phyloP scores from a whole-genome alignment of 2,888 invertebrate genomes.

The Ormyrus pomaceus region DNA sequence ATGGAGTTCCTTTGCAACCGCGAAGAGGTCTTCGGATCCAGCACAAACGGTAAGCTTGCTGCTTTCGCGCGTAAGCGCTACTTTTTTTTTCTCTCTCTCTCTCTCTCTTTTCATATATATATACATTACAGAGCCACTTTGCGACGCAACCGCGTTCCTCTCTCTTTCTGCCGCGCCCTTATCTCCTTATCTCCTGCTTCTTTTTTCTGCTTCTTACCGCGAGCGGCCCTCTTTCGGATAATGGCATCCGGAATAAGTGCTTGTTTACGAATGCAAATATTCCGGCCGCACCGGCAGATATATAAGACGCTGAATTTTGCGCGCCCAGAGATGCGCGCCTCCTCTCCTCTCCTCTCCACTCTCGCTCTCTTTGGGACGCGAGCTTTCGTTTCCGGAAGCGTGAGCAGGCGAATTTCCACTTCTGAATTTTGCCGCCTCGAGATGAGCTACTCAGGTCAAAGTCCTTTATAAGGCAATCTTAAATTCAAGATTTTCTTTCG shows the following conservation, averaged over 20 bases:
- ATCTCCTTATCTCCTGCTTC: slow-evolving; percentile 6
- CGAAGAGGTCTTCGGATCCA: slow-evolving; percentile 74
- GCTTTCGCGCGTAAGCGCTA: slow-evolving; percentile 4
- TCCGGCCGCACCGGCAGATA: background rate
- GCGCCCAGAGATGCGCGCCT: background rate
- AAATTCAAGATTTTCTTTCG: too few species aligned
- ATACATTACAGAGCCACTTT: background rate
- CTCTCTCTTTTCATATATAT: too few species aligned
- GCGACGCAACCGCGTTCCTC: background rate
- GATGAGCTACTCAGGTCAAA: too few species aligned
- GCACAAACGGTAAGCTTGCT: slow-evolving; percentile 71
- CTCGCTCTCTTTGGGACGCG: background rate
- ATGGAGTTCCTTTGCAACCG: slow-evolving; percentile 72
- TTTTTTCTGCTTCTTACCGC: background rate
- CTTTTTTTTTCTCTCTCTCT: background rate
- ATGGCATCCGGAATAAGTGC: slow-evolving; percentile 50
- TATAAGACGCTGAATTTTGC: slow-evolving; percentile 16
- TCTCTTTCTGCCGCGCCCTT: background rate
- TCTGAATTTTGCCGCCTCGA: background rate
- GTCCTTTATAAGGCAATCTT: too few species aligned
- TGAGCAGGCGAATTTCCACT: slow-evolving; percentile 11
- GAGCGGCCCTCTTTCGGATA: slow-evolving; percentile 31
- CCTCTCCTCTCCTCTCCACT: background rate
- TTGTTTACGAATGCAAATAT: slow-evolving; percentile 51
- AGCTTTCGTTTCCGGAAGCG: background rate